Conservation (phyloP, 1,140 invertebrate species). For the Elymnias hypermnestra region DNA sequence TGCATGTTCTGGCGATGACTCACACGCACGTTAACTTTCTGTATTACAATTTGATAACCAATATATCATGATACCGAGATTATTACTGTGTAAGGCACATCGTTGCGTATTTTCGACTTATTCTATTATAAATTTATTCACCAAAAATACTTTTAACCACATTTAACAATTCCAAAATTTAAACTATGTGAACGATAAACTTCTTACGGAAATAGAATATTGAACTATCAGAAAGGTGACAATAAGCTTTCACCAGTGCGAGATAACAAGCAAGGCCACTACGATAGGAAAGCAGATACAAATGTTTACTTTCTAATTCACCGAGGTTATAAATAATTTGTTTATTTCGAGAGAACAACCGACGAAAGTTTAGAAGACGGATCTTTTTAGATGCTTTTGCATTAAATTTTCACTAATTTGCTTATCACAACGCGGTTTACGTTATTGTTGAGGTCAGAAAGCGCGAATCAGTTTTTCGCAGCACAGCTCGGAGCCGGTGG, state of each 20-base stretch:
- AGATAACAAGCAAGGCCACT: slow-evolving; percentile 63
- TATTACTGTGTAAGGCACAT: slow-evolving; percentile 66
- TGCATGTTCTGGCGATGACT: slow-evolving; percentile 41
- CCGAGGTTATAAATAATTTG: slow-evolving; percentile 40
- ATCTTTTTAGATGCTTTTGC: slow-evolving; percentile 5
- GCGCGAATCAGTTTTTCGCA: not conserved
- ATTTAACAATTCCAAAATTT: slow-evolving; percentile 20
- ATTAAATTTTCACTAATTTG: slow-evolving; percentile 10
- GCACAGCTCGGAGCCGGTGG: slow-evolving; percentile 10
- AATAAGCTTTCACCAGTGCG: slow-evolving; percentile 44
- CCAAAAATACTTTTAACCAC: slow-evolving; percentile 14
- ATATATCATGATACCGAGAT: too few relatives aligned
- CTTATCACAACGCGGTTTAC: slow-evolving; percentile 38
- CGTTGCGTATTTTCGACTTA: slow-evolving; percentile 43
- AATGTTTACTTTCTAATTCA: slow-evolving; percentile 40
- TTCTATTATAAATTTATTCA: slow-evolving; percentile 10
- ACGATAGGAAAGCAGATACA: slow-evolving; percentile 45
- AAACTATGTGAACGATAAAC: slow-evolving; percentile 15
- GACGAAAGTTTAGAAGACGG: slow-evolving; percentile 9
- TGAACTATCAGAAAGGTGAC: slow-evolving; percentile 33
- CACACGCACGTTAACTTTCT: slow-evolving; percentile 34
- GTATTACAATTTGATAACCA: too few relatives aligned
- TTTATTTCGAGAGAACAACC: slow-evolving; percentile 18
- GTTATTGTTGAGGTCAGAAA: slow-evolving; percentile 13
- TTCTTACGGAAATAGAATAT: slow-evolving; percentile 29